phyloP scores from a whole-genome alignment of 2,113 vertebrate species.

The Glaucomys volans region DNA sequence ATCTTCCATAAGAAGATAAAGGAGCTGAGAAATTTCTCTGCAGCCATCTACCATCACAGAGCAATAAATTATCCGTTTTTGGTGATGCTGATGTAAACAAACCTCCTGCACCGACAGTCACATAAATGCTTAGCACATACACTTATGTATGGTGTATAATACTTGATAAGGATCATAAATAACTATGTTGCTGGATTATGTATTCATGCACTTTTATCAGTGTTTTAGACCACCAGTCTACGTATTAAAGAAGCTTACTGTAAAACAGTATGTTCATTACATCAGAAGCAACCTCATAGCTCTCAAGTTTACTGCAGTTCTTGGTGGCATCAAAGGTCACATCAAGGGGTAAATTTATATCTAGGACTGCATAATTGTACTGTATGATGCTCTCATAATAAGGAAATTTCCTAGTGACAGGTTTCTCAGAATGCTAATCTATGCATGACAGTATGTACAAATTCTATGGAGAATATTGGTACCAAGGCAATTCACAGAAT shows the following conservation, averaged over 20 bases:
- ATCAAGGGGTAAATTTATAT: neutral
- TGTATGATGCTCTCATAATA: neutral
- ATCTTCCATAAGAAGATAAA: neutral
- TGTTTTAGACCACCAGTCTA: neutral
- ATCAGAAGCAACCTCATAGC: neutral
- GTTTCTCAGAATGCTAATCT: neutral
- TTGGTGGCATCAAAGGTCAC: no score
- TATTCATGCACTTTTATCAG: no score
- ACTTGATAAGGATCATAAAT: neutral
- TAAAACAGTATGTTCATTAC: no score
- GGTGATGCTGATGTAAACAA: neutral
- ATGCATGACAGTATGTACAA: no score
- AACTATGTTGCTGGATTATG: no score
- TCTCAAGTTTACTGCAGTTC: neutral
- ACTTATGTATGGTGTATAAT: neutral
- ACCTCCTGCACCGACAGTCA: neutral
- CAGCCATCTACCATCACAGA: neutral
- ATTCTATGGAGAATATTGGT: neutral
- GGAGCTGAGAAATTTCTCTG: neutral
- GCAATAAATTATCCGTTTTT: neutral
- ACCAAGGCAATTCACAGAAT: neutral
- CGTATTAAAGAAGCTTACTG: neutral
- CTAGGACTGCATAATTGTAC: neutral
- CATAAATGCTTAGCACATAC: accelerated
- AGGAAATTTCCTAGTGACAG: no score